Evolutionary conservation across 2,888 invertebrate genomes (phyloP).

Genomic region (Saturnia pavonia): DNA sequence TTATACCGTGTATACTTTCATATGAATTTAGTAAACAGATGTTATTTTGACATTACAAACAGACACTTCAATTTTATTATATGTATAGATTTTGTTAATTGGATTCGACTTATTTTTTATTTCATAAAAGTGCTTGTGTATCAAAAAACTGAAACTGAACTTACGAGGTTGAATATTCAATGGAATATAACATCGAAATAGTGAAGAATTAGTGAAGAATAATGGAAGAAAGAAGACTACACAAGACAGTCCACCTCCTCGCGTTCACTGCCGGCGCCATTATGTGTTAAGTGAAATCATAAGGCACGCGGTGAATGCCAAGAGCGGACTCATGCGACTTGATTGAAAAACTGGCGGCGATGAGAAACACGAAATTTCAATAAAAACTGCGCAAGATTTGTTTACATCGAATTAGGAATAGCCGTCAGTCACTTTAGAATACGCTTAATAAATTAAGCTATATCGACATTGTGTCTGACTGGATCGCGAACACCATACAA

Average conservation of each 20-base stretch:
- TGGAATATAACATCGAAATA: background rate
- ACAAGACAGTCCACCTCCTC: constrained; percentile 87
- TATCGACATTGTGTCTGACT: too few relatives aligned
- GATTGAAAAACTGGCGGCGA: constrained; percentile 27
- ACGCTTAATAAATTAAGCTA: too few relatives aligned
- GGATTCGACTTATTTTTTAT: too few relatives aligned
- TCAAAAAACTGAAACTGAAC: background rate
- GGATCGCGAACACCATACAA: too few relatives aligned
- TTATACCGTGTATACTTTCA: too few relatives aligned
- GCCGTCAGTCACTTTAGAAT: background rate
- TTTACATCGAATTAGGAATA: background rate
- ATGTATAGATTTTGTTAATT: too few relatives aligned
- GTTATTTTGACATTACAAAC: too few relatives aligned
- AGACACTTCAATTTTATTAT: too few relatives aligned
- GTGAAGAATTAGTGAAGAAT: constrained; percentile 18
- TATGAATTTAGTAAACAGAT: too few relatives aligned
- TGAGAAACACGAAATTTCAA: constrained; percentile 15
- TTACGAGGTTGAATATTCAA: background rate
- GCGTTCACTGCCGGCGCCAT: constrained; percentile 97
- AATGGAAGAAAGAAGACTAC: constrained; percentile 32
- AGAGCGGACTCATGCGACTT: constrained; percentile 88
- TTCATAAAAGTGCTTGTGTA: too few relatives aligned
- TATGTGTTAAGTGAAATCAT: constrained; percentile 91
- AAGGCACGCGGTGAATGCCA: constrained; percentile 99
- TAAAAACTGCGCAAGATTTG: background rate